Conservation (phyloP, 2,888 invertebrate genomes). For the Diplolepis rosae region DNA sequence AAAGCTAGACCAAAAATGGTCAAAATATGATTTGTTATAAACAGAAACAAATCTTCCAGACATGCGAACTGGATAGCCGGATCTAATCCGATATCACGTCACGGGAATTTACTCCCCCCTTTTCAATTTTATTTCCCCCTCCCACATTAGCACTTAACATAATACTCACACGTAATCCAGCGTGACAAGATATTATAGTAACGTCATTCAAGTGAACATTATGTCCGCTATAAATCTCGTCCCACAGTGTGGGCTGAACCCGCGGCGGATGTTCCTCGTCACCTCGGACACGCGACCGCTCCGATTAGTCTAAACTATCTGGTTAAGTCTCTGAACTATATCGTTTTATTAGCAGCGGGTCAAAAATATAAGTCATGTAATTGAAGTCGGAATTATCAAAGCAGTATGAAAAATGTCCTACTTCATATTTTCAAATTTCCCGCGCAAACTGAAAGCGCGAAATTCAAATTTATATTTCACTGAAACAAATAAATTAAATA, state of each 20-base stretch:
- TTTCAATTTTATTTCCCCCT: background rate
- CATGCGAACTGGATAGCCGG: background rate
- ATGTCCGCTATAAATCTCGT: constrained; percentile 24
- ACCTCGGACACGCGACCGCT: constrained; percentile 28
- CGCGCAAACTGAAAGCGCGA: background rate
- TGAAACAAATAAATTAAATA: too few relatives aligned
- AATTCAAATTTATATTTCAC: too few relatives aligned
- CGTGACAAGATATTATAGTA: constrained; percentile 26
- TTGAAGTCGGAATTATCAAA: background rate
- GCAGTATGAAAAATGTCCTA: background rate
- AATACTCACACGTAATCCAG: constrained; percentile 12
- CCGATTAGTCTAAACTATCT: constrained; percentile 7
- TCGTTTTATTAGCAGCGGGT: background rate
- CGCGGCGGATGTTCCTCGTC: constrained; percentile 21
- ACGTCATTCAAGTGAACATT: constrained; percentile 6
- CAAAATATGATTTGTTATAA: background rate
- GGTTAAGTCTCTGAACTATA: background rate
- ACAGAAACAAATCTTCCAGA: background rate
- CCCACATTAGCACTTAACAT: constrained; percentile 17
- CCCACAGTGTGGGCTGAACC: constrained; percentile 5
- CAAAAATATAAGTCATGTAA: background rate
- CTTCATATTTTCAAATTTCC: background rate
- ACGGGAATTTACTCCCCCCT: background rate
- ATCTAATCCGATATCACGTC: background rate
- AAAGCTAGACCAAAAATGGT: too few relatives aligned